These are phyloP conservation scores for Acleris holmiana DNA, from an alignment of 2,888 invertebrate species.

Conservation along the genomic window DNA sequence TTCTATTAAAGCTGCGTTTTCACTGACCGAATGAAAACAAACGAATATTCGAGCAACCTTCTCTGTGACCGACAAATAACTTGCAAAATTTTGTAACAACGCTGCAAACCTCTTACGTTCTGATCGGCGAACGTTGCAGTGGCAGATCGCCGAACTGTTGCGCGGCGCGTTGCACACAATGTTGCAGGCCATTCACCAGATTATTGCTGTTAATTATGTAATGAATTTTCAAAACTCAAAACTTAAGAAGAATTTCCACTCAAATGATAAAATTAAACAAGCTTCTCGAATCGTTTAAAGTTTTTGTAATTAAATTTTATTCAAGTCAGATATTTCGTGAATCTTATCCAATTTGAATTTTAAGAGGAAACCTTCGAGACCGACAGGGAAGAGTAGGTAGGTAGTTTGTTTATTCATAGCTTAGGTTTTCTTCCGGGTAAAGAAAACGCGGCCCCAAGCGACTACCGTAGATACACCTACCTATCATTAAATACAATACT, in stretches of 20 bases:
- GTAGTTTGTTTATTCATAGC: constrained; percentile 17
- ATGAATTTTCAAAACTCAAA: constrained; percentile 19
- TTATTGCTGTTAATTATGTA: constrained; percentile 5
- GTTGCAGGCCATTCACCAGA: constrained; percentile 14
- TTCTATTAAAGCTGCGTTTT: constrained; percentile 36
- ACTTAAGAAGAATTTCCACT: constrained; percentile 20
- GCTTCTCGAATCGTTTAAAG: constrained; percentile 19
- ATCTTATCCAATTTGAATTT: constrained; percentile 33
- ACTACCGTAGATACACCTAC: constrained; percentile 37
- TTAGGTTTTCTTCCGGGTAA: constrained; percentile 31
- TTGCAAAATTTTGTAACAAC: constrained; percentile 9
- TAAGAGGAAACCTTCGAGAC: constrained; percentile 22
- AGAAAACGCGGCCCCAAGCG: constrained; percentile 42
- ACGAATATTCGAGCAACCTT: constrained; percentile 20
- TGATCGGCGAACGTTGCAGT: neutral
- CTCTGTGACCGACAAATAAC: constrained; percentile 14
- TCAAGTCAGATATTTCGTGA: constrained; percentile 6
- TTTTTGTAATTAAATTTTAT: constrained; percentile 5
- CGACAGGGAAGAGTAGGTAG: constrained; percentile 26
- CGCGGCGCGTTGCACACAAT: constrained; percentile 16
- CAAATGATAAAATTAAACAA: constrained; percentile 28
- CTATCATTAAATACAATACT: constrained; percentile 75
- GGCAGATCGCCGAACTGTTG: constrained; percentile 24
- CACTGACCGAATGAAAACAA: constrained; percentile 35
- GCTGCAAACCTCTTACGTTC: neutral